Conservation (phyloP, 2,113 vertebrate genomes). For the Cebus imitator region DNA sequence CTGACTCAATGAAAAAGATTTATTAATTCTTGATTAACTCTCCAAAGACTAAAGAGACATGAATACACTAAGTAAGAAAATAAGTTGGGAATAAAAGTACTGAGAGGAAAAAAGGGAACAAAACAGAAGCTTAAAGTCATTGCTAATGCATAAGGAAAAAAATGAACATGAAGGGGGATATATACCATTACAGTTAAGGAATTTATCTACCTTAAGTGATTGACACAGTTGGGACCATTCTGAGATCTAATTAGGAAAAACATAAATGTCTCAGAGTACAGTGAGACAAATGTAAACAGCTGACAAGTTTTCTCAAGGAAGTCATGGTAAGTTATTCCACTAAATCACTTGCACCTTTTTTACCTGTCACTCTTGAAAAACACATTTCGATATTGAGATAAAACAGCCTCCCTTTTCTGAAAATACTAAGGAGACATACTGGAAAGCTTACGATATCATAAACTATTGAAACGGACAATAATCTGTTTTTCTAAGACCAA, state of each 20-base stretch:
- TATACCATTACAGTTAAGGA: neutral
- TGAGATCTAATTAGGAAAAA: slow-evolving; percentile 5
- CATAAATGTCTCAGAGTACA: neutral
- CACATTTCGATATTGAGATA: neutral
- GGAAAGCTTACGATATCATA: slow-evolving; percentile 40
- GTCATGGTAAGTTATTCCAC: neutral
- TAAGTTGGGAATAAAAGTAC: neutral
- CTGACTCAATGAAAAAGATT: neutral
- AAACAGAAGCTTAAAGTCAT: neutral
- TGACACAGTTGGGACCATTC: neutral
- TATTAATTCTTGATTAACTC: neutral
- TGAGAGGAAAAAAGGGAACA: neutral
- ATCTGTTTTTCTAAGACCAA: slow-evolving; percentile 41
- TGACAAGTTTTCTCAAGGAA: slow-evolving; percentile 4
- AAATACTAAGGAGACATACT: neutral
- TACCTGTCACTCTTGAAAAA: slow-evolving; percentile 11
- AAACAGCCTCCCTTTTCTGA: neutral
- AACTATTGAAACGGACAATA: slow-evolving; percentile 34
- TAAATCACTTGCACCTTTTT: neutral
- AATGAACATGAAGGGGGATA: neutral
- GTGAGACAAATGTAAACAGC: neutral
- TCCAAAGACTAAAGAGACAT: neutral
- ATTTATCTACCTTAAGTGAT: neutral
- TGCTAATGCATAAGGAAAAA: neutral
- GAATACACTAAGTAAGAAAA: neutral